Percentiles rank a stretch among this genome's conserved stretches.
Evolutionary conservation across 2,888 invertebrate species (phyloP).

Genomic region (Ceraclea dissimilis): DNA sequence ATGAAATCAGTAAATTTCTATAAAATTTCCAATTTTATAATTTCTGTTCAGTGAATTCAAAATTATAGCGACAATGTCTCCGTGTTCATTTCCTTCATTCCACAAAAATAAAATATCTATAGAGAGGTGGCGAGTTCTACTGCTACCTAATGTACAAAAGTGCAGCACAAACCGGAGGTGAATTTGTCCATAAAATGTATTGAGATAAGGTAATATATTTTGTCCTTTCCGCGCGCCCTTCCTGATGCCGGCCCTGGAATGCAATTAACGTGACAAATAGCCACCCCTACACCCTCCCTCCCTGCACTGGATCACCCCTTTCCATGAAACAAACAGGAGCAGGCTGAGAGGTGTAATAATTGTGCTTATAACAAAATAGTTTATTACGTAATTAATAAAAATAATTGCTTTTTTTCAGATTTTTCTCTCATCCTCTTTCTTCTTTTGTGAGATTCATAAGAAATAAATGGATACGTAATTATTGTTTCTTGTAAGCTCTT

Average conservation of each 20-base stretch:
- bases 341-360: not conserved
- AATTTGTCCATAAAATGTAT: conserved; percentile 11
- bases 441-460: no score
- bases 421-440: no score
- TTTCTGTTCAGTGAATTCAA: no score
- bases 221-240: conserved; percentile 13
- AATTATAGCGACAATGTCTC: not conserved
- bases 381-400: no score
- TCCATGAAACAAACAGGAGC: not conserved
- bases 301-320: not conserved
- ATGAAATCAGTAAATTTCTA: no score
- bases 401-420: no score
- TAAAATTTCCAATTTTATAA: no score
- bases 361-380: no score
- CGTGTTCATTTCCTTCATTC: not conserved
- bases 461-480: no score
- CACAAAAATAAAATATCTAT: not conserved
- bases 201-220: conserved; percentile 15
- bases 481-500: no score
- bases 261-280: conserved; percentile 25
- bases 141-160: not conserved
- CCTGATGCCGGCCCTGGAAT: conserved; percentile 16
- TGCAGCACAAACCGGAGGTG: conserved; percentile 5
- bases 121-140: not conserved
- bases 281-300: conserved; percentile 8